These are phyloP conservation scores for Melieria omissa DNA, from an alignment of 2,888 invertebrate genomes.

Conservation along the genomic window DNA sequence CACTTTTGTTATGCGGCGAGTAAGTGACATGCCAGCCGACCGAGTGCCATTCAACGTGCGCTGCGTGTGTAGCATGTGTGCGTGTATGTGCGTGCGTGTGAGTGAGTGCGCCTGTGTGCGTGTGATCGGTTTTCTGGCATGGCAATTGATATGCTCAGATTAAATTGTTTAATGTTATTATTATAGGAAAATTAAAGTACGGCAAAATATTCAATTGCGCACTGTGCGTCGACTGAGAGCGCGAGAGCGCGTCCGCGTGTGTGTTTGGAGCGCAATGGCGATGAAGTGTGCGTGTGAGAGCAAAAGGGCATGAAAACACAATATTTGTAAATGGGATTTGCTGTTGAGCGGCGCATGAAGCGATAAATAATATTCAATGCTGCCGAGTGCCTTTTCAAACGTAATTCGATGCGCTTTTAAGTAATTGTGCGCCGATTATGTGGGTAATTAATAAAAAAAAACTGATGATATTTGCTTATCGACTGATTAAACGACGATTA, in stretches of 20 bases:
- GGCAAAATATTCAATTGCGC: conserved; percentile 35
- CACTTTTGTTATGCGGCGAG: conserved; percentile 35
- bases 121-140: conserved; percentile 12
- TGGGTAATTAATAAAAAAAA: conserved; percentile 22
- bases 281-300: conserved; percentile 11
- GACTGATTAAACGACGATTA: too few species aligned
- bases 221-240: conserved; percentile 10
- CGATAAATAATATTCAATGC: conserved; percentile 32
- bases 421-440: conserved; percentile 31
- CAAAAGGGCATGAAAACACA: conserved; percentile 9
- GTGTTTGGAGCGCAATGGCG: conserved; percentile 5
- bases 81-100: conserved; percentile 10
- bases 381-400: conserved; percentile 25
- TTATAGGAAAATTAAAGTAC: conserved; percentile 61
- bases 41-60: not conserved
- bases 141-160: conserved; percentile 62
- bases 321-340: not conserved
- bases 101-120: conserved; percentile 8
- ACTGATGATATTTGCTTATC: too few species aligned
- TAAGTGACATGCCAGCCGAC: too few species aligned
- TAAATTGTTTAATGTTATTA: conserved; percentile 63
- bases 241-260: not conserved
- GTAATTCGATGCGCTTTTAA: conserved; percentile 33
- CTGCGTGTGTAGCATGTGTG: conserved; percentile 31
- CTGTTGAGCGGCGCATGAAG: conserved; percentile 17